Percentiles rank a stretch among this genome's conserved stretches.
phyloP scores from a whole-genome alignment of 2,113 vertebrate genomes.

The Cheirogaleus medius region DNA sequence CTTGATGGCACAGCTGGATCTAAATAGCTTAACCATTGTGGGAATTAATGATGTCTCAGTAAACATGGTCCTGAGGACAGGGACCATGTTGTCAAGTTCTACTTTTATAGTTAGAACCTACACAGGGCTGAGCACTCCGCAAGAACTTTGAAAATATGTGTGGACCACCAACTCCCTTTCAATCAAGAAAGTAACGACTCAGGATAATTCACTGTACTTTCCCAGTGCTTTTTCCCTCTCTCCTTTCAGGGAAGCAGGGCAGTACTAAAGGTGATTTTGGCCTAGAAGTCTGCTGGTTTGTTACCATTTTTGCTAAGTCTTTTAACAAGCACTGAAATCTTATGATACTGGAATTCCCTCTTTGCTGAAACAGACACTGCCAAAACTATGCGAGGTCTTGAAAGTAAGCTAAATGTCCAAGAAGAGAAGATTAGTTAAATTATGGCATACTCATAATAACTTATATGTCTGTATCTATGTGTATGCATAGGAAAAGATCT shows the following conservation, averaged over 20 bases:
- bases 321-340: conserved; percentile 22
- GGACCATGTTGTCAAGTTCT: neutral
- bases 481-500: neutral
- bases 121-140: neutral
- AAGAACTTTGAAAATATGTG: neutral
- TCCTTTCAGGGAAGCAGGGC: neutral
- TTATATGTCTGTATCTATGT: neutral
- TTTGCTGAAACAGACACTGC: neutral
- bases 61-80: neutral
- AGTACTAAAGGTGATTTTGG: neutral
- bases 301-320: conserved; percentile 1
- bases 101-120: neutral
- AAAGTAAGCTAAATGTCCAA: neutral
- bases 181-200: neutral
- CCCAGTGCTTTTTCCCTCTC: neutral
- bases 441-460: neutral
- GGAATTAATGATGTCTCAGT: neutral
- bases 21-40: conserved; percentile 14
- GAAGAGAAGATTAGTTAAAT: neutral
- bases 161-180: neutral
- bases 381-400: neutral
- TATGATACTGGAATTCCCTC: neutral
- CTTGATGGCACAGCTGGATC: neutral
- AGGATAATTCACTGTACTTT: neutral
- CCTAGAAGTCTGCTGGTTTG: neutral